Evolutionary conservation across 2,113 vertebrate species (phyloP).

Genomic region (Drymodes brunneopygia): DNA sequence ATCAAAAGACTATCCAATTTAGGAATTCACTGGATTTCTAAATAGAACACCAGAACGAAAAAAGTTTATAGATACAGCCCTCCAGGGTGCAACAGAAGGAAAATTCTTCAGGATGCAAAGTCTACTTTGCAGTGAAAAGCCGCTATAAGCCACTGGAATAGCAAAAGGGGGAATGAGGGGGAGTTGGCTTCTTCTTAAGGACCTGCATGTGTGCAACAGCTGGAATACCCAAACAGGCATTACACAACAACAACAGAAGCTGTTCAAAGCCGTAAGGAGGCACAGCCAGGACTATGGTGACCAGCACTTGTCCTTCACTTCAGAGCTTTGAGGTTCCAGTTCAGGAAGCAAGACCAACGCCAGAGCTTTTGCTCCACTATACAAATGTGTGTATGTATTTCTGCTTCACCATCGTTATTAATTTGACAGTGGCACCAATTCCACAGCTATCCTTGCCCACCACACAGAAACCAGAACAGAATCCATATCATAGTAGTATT

Average conservation of each 20-base stretch:
- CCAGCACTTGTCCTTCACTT: neutral
- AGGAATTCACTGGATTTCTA: neutral
- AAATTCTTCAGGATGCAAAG: slow-evolving; percentile 10
- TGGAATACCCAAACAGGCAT: slow-evolving; percentile 28
- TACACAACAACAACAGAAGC: neutral
- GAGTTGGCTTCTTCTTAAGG: neutral
- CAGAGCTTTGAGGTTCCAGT: neutral
- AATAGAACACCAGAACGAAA: neutral
- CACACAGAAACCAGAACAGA: neutral
- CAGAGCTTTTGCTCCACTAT: neutral
- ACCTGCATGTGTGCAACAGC: slow-evolving; percentile 1
- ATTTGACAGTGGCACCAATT: neutral
- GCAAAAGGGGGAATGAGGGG: neutral
- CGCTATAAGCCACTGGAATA: neutral
- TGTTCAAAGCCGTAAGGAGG: neutral
- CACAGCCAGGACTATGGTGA: neutral
- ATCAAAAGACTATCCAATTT: neutral
- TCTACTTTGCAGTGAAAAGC: neutral
- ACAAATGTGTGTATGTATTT: neutral
- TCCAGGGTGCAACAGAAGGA: neutral
- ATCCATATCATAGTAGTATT: neutral
- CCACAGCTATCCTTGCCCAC: neutral
- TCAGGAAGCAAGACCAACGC: neutral
- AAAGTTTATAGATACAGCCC: neutral
- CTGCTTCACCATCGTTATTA: neutral